These are phyloP conservation scores for Drosophila neotestacea DNA, from an alignment of 2,888 invertebrate genomes.

Conservation along the genomic window DNA sequence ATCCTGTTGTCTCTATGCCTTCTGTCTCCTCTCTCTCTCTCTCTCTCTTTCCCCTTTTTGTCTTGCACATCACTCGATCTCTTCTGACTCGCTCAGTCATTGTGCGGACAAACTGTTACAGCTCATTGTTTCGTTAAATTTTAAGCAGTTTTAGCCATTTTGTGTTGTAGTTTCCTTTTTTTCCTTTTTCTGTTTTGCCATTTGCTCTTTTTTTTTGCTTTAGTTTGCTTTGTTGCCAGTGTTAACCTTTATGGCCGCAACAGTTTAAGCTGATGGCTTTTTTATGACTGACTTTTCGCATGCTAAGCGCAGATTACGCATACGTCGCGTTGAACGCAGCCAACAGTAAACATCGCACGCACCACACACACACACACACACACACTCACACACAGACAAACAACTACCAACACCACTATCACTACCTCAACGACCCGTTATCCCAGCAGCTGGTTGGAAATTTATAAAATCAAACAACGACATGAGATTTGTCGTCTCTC, in stretches of 20 bases:
- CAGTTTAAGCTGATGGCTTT: slow-evolving; percentile 80
- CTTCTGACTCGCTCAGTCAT: slow-evolving; percentile 10
- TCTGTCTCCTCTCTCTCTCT: not conserved
- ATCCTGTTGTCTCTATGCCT: slow-evolving; percentile 42
- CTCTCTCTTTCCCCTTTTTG: slow-evolving; percentile 5
- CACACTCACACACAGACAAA: not conserved
- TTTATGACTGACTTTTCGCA: slow-evolving; percentile 77
- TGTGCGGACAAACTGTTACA: slow-evolving; percentile 48
- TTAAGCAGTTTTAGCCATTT: slow-evolving; percentile 73
- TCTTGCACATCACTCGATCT: slow-evolving; percentile 30
- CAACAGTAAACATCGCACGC: slow-evolving; percentile 53
- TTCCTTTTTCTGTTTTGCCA: not conserved
- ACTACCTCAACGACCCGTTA: slow-evolving; percentile 1
- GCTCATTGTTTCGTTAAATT: slow-evolving; percentile 75
- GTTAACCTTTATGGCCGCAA: slow-evolving; percentile 79
- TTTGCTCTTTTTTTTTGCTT: slow-evolving; percentile 8
- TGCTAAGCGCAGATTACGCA: slow-evolving; percentile 79
- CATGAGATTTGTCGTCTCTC: slow-evolving; percentile 41
- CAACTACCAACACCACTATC: not conserved
- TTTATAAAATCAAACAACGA: slow-evolving; percentile 56
- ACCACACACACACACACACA: slow-evolving; percentile 24
- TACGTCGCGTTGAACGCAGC: slow-evolving; percentile 60
- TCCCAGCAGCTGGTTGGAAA: slow-evolving; percentile 25
- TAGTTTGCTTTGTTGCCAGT: slow-evolving; percentile 56
- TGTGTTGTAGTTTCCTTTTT: slow-evolving; percentile 37